Evolutionary conservation across 2,797 vertebrate species (phyloP), one percentile per base, ranked within the genome.

Genomic region (Enteromius viviparus): DNA sequence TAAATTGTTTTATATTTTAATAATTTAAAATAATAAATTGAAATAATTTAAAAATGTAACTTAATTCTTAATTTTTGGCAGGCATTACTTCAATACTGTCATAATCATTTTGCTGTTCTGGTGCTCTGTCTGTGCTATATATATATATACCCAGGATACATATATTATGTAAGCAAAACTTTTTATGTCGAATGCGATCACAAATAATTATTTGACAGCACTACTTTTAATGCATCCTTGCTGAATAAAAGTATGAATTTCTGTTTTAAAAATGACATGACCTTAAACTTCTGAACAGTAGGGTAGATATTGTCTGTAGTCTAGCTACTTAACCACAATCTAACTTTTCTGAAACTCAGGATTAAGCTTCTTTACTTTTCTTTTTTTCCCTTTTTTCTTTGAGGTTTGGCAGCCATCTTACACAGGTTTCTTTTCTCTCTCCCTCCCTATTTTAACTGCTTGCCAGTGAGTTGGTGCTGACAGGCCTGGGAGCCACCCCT

Each of bases 361-460:
- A 32, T 29, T 45, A n/a, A 26, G 76, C 19, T 60, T 65, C 66
- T 58, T 72, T 84, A 55, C 80, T 62, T 26, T 26, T 72, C 55
- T 58, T 29, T 53, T 49, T 42, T 78, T 65, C 40, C 5, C 8
- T 72, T 66, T 49, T 32, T 60, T 71, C 47, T 55, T 49, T 82
- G 74, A 85, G 81, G 77, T 65, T 84, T 85, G 84, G 78, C 84
- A 78, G 78, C 23, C 69, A 76, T 85, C 32, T 74, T 80, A 45
- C 60, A 81, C 29, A 83, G 78, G 84, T 81, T 69, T 81, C 45
- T 81, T 85, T 84, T 87, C 47, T 66, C 55, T 85, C 79, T 80
- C 55, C 32, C 84, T 86, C 60, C 62, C 47, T 85, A 58, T 88
- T 77, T 81, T 81, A 86, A 86, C 65, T 80, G 77, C 74, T 83